Base-by-base conservation (phyloP, 2,888 invertebrate genomes). In the Baccha elongata region DNA sequence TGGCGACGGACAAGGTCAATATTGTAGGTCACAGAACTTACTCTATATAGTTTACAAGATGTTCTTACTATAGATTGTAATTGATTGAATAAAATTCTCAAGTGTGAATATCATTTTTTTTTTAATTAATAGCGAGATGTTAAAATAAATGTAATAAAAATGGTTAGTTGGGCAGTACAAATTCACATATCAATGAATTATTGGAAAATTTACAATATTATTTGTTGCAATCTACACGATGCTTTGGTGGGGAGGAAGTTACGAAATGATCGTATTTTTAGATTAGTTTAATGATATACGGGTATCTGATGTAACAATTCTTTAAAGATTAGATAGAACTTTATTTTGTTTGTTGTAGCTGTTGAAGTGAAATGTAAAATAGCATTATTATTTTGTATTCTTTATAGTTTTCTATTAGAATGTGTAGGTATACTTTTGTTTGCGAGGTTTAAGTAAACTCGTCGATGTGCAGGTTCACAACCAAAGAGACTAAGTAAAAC, bases 61-160 rank as follows among this genome's bases (percentile, higher is more conserved):
- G 71, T 35, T 67, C 32, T 32, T 32, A 7, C 29, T 32, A 4
- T 32, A 8, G 46, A 21, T 44, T 29, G 26, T 75, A 81, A 81
- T 81, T 81, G 76, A 81, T 71, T 81, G 60, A 76, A 65, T 37
- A 15, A 48, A 23, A 21, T 50, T 69, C 44, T 35, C 68, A 48
- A 55, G 37, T 58, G 55, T 62, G 79, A 68, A 68, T 75, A 52
- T 37, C 19, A 75, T 62, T 58, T 29, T 62, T 58, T 29, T 68
- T 55, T 73, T 17, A 79, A 68, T 74, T 68, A 80, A 68, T 69
- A 69, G 68, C 46, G 1, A 64, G 64, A 32, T 69, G 58, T 80
- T 65, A 50, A 58, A 42, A 48, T 52, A 58, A 74, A 80, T 69
- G 73, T 35, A 80, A 68, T 68, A 32, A 55, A 60, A 11, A 35